Evolutionary conservation across 2,113 vertebrate genomes (phyloP).

Genomic region (Varanus salvator): DNA sequence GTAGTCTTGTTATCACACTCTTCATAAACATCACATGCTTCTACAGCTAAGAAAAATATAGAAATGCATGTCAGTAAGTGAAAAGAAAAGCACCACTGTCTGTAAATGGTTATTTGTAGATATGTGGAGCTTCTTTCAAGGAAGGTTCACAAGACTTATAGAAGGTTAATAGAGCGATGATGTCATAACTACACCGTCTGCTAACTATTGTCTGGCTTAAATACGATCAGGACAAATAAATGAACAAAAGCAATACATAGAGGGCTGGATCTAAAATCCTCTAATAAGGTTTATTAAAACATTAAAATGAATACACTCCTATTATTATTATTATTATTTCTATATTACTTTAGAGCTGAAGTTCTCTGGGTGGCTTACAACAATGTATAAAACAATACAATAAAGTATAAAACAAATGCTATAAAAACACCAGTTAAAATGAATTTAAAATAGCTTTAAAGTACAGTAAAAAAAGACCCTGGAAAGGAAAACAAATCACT

Average conservation of each 20-base stretch:
- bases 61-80: background rate
- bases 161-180: background rate
- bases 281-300: background rate
- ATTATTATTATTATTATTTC: too few species aligned
- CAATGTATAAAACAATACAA: too few species aligned
- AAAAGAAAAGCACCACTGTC: slow-evolving; percentile 15
- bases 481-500: too few species aligned
- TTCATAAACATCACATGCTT: accelerated
- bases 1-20: slow-evolving; percentile 2
- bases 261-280: background rate
- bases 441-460: too few species aligned
- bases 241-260: background rate
- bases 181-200: background rate
- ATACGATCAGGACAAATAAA: background rate
- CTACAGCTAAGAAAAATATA: slow-evolving; percentile 15
- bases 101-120: background rate
- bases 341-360: too few species aligned
- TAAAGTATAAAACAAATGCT: too few species aligned
- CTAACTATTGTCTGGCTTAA: background rate
- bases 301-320: background rate
- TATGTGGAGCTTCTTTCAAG: background rate
- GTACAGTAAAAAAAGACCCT: too few species aligned
- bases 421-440: too few species aligned
- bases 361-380: too few species aligned
- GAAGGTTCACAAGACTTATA: background rate